Base-by-base conservation (phyloP, 1,140 invertebrate genomes). In the Melipona quadrifasciata region DNA sequence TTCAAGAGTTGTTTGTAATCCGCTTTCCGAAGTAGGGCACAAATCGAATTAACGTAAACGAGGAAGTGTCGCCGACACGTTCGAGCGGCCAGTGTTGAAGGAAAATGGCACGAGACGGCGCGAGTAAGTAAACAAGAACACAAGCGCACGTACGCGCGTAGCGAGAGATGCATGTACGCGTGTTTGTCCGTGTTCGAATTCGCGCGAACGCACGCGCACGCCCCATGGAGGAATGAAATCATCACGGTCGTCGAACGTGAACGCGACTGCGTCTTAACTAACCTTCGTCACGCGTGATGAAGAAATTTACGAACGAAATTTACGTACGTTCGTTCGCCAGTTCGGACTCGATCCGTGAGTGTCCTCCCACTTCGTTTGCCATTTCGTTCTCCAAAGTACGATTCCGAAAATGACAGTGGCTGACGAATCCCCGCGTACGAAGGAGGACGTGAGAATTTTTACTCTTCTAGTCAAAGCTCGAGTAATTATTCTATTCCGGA, bases 241-340 rank as follows among this genome's bases (percentile, higher is more conserved):
- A 85, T 21, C 83, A 58, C 58, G 19, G 5, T 27, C 10, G 21
- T n/a, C 17, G 11, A 14, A 75, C 14, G 8, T 27, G 31, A 31
- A 53, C 47, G 0, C 47, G 31, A 19, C 24, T 61, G 21, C 10
- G 6, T 39, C 64, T 47, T 83, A 83, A 83, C 81, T 83, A 83
- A 83, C 81, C 81, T 83, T n/a, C 31, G 31, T 31, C 1, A 27
- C 10, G 16, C 27, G 4, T 1, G 34, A 0, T 14, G 39, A 27
- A 55, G 1, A 8, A 5, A 72, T 80, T 88, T 47, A 67, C 89
- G 74, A 88, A 87, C 84, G 71, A 58, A 72, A 51, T n/a, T n/a
- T 31, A 31, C 31, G 31, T 72, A 84, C 61, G 31, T 31, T 70
- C n/a, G 6, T 21, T 70, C 21, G 6, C 17, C n/a, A 67, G 68